Evolutionary conservation across 2,113 vertebrate genomes (phyloP), one percentile per base, ranked within the genome.

Genomic region (Vidua macroura): DNA sequence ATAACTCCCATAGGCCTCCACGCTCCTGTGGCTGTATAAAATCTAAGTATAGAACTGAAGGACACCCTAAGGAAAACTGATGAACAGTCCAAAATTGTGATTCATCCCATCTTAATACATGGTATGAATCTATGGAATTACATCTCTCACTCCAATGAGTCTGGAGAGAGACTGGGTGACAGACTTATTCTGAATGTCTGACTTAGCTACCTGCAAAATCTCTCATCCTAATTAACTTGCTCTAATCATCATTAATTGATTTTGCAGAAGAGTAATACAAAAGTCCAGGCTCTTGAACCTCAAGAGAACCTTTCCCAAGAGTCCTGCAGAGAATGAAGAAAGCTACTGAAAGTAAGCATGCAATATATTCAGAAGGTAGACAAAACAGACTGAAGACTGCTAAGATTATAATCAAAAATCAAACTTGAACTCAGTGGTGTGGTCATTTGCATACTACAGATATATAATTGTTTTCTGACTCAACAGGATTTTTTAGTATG

Each of bases 1-100:
- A 21, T 77, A 95, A 67, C 15, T 58, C 20, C 37, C 25, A 43
- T 0, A 77, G 37, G 76, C 22, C 10, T 73, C 43, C 37, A 43
- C 1, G 0, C 20, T 69, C 49, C 67, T 1, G 0, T 30, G 27
- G 10, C 14, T 68, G 21, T 31, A 63, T 35, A 52, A 59, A 75
- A 55, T 63, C 41, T 37, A 89, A 48, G 11, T 43, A 64, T 6
- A 25, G 35, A 60, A 82, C 19, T 41, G 28, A 78, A 28, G 22
- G 25, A 41, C 4, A 59, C 15, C 16, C 35, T 6, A 82, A 59
- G 21, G 6, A 85, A 86, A 86, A 76, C 4, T 1, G 0, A 64
- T 56, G 22, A 30, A 37, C 18, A 14, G 43, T 90, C 46, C 56
- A 87, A 78, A 92, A 70, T 5, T 44, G 17, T 74, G 24, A 56